A percentile compares a stretch with the other conserved stretches of the same genome.
These are phyloP conservation scores for Stomorhina lunata DNA, from an alignment of 2,888 invertebrate species.

Conservation along the genomic window DNA sequence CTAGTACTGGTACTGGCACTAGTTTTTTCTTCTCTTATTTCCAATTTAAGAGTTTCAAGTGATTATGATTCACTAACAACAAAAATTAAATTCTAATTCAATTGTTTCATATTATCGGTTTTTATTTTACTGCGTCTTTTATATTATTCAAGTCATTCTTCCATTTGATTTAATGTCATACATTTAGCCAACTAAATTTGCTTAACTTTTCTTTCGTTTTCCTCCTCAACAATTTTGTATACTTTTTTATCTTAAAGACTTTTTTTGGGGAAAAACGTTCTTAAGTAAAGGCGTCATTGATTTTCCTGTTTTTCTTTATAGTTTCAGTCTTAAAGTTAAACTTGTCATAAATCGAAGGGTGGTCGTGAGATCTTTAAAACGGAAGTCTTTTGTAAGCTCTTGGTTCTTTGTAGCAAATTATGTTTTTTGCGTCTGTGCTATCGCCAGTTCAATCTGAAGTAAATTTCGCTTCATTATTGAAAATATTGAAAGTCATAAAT, in stretches of 20 bases:
- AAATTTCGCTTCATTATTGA: conserved; percentile 36
- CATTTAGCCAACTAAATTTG: neutral
- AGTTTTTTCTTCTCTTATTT: too few relatives aligned
- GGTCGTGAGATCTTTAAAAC: neutral
- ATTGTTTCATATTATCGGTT: too few relatives aligned
- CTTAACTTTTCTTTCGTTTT: conserved; percentile 27
- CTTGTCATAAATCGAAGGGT: neutral
- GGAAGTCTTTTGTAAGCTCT: conserved; percentile 23
- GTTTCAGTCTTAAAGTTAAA: neutral
- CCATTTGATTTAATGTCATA: neutral
- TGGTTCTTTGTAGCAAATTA: conserved; percentile 1
- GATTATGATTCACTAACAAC: too few relatives aligned
- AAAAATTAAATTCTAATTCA: too few relatives aligned
- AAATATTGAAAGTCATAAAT: conserved; percentile 59
- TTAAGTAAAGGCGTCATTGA: conserved; percentile 48
- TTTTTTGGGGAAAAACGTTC: neutral
- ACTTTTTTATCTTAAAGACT: neutral
- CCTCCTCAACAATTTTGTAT: conserved; percentile 1
- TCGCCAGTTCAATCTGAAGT: neutral
- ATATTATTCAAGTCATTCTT: too few relatives aligned
- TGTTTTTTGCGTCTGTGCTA: neutral
- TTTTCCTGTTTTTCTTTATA: conserved; percentile 27
- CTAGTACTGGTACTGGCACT: too few relatives aligned
- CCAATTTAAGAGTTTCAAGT: too few relatives aligned
- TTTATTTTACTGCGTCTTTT: too few relatives aligned